These are phyloP conservation scores for Apostichopus californicus DNA, from an alignment of 35 echinoderm and acorn worm species.

Conservation along the genomic window DNA sequence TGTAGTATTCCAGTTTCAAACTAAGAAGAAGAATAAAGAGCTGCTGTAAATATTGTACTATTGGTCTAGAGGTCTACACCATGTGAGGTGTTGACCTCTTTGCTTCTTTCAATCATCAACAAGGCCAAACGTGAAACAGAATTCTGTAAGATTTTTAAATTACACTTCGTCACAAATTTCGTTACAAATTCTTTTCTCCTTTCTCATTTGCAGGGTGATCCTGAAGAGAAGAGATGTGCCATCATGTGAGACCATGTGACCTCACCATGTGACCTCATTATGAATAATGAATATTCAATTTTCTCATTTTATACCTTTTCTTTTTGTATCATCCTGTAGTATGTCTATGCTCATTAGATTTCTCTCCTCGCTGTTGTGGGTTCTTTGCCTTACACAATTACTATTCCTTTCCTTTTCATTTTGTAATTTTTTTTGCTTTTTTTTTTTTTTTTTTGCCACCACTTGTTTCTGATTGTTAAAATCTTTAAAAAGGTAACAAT, in stretches of 20 bases:
- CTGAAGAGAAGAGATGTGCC: conserved; percentile 16
- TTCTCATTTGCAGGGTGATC: conserved; percentile 27
- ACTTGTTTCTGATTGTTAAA: not conserved
- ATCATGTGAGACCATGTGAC: conserved; percentile 18
- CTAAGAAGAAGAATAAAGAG: too few relatives aligned
- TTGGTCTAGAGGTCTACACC: too few relatives aligned
- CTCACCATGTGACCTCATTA: not conserved
- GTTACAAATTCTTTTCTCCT: not conserved
- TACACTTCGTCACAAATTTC: not conserved
- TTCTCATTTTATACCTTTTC: not conserved
- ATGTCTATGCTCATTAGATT: not conserved
- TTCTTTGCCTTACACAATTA: not conserved
- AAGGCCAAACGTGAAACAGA: too few relatives aligned
- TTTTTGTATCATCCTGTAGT: not conserved
- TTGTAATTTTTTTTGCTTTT: not conserved
- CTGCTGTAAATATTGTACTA: too few relatives aligned
- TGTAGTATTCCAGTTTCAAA: too few relatives aligned
- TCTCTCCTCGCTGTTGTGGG: not conserved
- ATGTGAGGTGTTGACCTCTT: too few relatives aligned
- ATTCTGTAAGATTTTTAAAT: too few relatives aligned
- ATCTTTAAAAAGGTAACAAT: too few relatives aligned
- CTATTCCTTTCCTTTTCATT: not conserved
- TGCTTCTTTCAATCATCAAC: too few relatives aligned
- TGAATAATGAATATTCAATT: conserved; percentile 31
- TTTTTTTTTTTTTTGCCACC: not conserved